Base-by-base conservation (phyloP, 2,113 vertebrate genomes). In the Rhinichthys klamathensis region DNA sequence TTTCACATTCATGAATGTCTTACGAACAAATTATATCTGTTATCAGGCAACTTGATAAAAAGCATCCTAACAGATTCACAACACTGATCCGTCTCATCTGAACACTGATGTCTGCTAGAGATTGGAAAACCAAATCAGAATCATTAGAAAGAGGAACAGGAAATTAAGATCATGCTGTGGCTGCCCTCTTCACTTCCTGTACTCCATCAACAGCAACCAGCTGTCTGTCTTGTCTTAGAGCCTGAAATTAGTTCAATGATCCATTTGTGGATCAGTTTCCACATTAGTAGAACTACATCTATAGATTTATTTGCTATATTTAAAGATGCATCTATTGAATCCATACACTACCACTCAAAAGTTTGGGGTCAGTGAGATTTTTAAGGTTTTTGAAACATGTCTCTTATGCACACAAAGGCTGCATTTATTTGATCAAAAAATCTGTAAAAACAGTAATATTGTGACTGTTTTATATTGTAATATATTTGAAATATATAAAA, bases 31-130 rank as follows among this genome's bases (percentile, higher is more conserved):
- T 61, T 0, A 3, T 80, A 16, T 44, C 7, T 63, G 56, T 61
- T 63, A 15, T 46, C 11, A 54, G 16, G 27, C n/a, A 67, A 49
- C 44, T 27, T 13, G 23, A 46, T 69, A 58, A 32, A 83, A 72
- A 25, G 13, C 11, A 32, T 58, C 38, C 38, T 49, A 15, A 58
- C 30, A 56, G 32, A 32, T 32, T 10, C 54, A 58, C 16, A 54
- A 21, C 51, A 21, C 25, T 58, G 7, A 12, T 56, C 56, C 56
- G 8, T 41, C 41, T 41, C 8, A 41, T 10, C 8, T 41, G 41
- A 41, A 41, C 27, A 74, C 65, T 69, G 77, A 87, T 69, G 82
- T 81, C 86, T 87, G 32, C 30, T 10, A n/a, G 75, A 84, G 44
- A 84, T 87, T 35, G 27, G 7, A 54, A 56, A 38, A 44, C 60